A percentile compares a stretch with the other conserved stretches of the same genome.
These are phyloP conservation scores for Drosophila kuntzei DNA, from an alignment of 2,888 invertebrate genomes.

Conservation along the genomic window DNA sequence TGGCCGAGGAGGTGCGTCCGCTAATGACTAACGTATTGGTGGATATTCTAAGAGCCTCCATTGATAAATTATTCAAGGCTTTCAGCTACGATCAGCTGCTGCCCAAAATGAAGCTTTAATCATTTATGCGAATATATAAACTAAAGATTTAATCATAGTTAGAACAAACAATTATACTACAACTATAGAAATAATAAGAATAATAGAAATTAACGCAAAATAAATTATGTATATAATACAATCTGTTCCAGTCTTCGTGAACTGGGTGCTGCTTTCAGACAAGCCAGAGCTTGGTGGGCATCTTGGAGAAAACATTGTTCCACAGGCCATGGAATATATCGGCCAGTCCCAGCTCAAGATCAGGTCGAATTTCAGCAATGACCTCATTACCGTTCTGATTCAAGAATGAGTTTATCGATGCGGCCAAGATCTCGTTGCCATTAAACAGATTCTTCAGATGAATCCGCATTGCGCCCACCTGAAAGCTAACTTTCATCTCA, in stretches of 20 bases:
- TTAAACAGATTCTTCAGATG: conserved; percentile 88
- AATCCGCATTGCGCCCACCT: conserved; percentile 86
- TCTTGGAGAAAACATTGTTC: conserved; percentile 87
- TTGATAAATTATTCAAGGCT: conserved; percentile 88
- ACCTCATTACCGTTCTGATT: conserved; percentile 88
- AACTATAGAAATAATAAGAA: conserved; percentile 6
- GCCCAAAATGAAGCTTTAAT: conserved; percentile 78
- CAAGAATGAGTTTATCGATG: conserved; percentile 87
- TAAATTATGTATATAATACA: conserved; percentile 66
- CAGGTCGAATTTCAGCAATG: conserved; percentile 87
- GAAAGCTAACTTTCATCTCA: conserved; percentile 87
- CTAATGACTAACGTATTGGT: conserved; percentile 89
- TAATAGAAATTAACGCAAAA: conserved; percentile 42
- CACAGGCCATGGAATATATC: conserved; percentile 87
- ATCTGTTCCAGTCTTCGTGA: neutral
- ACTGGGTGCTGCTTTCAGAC: conserved; percentile 60
- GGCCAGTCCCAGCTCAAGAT: conserved; percentile 87
- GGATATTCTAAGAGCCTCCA: conserved; percentile 87
- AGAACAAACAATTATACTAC: conserved; percentile 37
- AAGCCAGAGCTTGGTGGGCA: conserved; percentile 87
- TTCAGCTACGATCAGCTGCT: conserved; percentile 87
- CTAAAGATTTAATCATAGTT: conserved; percentile 44
- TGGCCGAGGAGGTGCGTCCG: conserved; percentile 90
- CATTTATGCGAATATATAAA: conserved; percentile 1
- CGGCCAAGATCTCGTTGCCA: conserved; percentile 88